Base-by-base conservation (phyloP, 2,888 invertebrate species). In the Diplolepis rosae region DNA sequence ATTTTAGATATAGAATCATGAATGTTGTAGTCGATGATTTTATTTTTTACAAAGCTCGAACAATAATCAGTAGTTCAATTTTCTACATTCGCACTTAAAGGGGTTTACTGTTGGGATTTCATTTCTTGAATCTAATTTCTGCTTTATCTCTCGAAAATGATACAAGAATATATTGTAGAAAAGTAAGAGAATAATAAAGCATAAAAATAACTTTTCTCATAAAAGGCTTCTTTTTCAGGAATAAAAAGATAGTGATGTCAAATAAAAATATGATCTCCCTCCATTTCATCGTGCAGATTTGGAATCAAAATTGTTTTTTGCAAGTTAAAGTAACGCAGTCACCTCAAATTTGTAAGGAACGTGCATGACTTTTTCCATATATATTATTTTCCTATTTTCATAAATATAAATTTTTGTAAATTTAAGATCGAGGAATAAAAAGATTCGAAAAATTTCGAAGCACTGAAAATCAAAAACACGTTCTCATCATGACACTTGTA, bases 31-130 rank as follows among this genome's bases (percentile, higher is more conserved):
- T 52, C 28, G 52, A 52, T 52, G 15, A 52, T 52, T 52, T 52
- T 30, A 52, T 52, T 52, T 27, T 28, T 52, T 28, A 52, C 52
- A 28, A 52, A 52, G n/a, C 28, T n/a, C 52, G n/a, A 52, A 30
- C 15, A n/a, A 39, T n/a, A n/a, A n/a, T n/a, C 39, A 9, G 2
- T 52, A 52, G 28, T 52, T n/a, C 27, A 27, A 52, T n/a, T 9
- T 28, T 52, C 9, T 15, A 52, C 28, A n/a, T 52, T 30, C 9
- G 15, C 27, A 7, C 52, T 30, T 28, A 15, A 28, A 27, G n/a
- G n/a, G n/a, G n/a, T n/a, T n/a, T n/a, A n/a, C n/a, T n/a, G n/a
- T n/a, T n/a, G n/a, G n/a, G n/a, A n/a, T n/a, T n/a, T n/a, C n/a
- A n/a, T n/a, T n/a, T n/a, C n/a, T n/a, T n/a, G n/a, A n/a, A n/a